Base-by-base conservation (phyloP, 2,797 vertebrate species). In the Scomberomorus guttatus region DNA sequence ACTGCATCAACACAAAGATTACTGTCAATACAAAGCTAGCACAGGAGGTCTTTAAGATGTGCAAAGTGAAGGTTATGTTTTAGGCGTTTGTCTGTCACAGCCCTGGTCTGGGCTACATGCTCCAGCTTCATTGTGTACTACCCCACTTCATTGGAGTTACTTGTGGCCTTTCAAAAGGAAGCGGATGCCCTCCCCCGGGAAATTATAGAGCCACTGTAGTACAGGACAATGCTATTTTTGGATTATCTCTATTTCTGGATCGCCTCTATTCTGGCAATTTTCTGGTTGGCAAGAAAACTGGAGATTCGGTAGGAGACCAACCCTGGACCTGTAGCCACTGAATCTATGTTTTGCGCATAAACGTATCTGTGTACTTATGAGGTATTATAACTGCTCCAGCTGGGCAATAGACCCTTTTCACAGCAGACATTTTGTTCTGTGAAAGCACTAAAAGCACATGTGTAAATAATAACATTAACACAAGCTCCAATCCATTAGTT, bases 81-180 rank as follows among this genome's bases (percentile, higher is more conserved):
- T 48, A 48, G 52, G 29, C 1, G 8, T 64, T 20, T 58, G 46
- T 81, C 63, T 64, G 52, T 72, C 52, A 37, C 58, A 70, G n/a
- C 3, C 27, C 6, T 1, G 24, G 17, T 46, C 25, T 44, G 32
- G 51, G 17, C 25, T 27, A 46, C n/a, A n/a, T 54, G 42, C 22
- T 79, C 20, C 44, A 42, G 18, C 54, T 68, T 42, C 12, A 62
- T 9, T 59, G 5, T 66, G 39, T 14, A 66, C 24, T 34, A 9
- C 78, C 14, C 58, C 24, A 42, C 63, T 87, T 50, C 9, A 59
- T 0, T 71, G 24, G 34, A 87, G 52, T 80, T 73, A 81, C 72
- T 69, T 67, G 59, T 72, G 67, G 79, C 70, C 59, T 75, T 58
- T 77, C 18, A 50, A 57, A 62, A 72, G 72, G 56, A 73, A 77